Conservation (phyloP, 2,888 invertebrate species). For the Zele albiditarsus region DNA sequence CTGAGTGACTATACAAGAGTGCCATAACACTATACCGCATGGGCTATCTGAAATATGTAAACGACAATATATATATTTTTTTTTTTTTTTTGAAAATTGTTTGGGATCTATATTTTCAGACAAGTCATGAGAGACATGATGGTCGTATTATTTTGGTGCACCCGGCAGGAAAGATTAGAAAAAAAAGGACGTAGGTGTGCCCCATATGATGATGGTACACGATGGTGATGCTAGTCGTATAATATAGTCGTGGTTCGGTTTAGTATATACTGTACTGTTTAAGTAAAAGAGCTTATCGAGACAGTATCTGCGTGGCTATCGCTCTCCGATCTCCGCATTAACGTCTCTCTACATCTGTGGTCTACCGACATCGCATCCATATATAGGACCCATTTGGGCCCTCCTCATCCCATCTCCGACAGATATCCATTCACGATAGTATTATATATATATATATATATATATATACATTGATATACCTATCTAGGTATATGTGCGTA, state of each 20-base stretch:
- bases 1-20: conserved; percentile 10
- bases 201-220: conserved; percentile 7
- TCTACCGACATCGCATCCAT: conserved; percentile 40
- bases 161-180: conserved; percentile 22
- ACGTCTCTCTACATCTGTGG: conserved; percentile 50
- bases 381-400: conserved; percentile 32
- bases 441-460: not conserved
- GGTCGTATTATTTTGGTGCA: conserved; percentile 33
- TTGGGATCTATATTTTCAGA: conserved; percentile 1
- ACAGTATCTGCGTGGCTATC: conserved; percentile 56
- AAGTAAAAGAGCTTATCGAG: conserved; percentile 52
- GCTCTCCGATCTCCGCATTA: conserved; percentile 55
- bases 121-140: not conserved
- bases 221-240: not conserved
- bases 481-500: conserved; percentile 42
- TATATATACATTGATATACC: not conserved
- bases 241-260: conserved; percentile 11
- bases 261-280: conserved; percentile 28
- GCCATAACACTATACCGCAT: not conserved
- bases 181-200: conserved; percentile 11
- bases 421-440: conserved; percentile 50
- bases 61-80: conserved; percentile 5
- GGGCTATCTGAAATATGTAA: conserved; percentile 5
- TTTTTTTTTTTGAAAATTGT: not conserved
- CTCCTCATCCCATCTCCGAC: conserved; percentile 39